phyloP scores from a whole-genome alignment of 2,888 invertebrate genomes.

The Glomeris marginata region DNA sequence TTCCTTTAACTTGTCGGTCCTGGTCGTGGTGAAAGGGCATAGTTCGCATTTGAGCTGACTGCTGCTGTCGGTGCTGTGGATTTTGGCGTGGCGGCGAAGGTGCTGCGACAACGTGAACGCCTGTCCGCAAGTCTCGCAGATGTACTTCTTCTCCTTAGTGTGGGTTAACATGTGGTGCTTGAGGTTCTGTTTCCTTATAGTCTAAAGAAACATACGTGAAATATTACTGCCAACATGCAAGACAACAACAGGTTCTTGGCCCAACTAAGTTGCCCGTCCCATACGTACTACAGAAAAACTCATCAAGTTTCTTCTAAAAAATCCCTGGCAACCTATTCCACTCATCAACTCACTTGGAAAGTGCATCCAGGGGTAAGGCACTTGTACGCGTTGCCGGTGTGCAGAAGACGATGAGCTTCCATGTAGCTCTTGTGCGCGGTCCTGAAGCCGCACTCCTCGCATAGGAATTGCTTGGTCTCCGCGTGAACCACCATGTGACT shows the following conservation, averaged over 20 bases:
- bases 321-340: too few relatives aligned
- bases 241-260: too few relatives aligned
- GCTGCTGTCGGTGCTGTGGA: too few relatives aligned
- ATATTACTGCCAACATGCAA: too few relatives aligned
- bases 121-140: constrained; percentile 41
- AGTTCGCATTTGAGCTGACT: too few relatives aligned
- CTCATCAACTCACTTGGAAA: constrained; percentile 20
- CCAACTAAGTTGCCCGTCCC: too few relatives aligned
- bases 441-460: constrained; percentile 42
- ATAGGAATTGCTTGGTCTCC: constrained; percentile 40
- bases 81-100: too few relatives aligned
- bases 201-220: constrained; percentile 21
- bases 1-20: too few relatives aligned
- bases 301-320: too few relatives aligned
- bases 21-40: too few relatives aligned
- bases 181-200: constrained; percentile 38
- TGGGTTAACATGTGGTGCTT: constrained; percentile 40
- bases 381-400: constrained; percentile 37
- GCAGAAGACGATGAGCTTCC: constrained; percentile 37
- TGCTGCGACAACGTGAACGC: too few relatives aligned
- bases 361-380: constrained; percentile 35
- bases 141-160: constrained; percentile 39
- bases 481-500: constrained; percentile 39
- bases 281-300: too few relatives aligned
- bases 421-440: constrained; percentile 40